Percentiles rank a stretch among this genome's conserved stretches.
These are phyloP conservation scores for Cassiopea xamachana DNA, from an alignment of 30 jellyfish, hydroid and myxozoan species.

Conservation along the genomic window DNA sequence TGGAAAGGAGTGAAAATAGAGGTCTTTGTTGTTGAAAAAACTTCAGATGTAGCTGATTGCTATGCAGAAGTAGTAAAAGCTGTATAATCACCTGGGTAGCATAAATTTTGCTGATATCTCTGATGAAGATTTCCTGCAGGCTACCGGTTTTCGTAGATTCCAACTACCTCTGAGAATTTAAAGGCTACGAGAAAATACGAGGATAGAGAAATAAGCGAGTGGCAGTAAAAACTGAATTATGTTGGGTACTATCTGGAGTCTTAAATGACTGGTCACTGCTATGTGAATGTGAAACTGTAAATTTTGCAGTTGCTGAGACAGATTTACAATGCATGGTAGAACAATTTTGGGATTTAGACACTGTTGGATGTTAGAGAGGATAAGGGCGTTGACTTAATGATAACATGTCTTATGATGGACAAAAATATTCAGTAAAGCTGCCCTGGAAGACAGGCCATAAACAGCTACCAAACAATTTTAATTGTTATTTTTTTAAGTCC, in stretches of 20 bases:
- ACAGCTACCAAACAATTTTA: too few relatives aligned
- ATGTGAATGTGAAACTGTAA: not conserved
- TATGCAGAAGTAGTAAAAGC: conserved; percentile 27
- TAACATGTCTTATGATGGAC: too few relatives aligned
- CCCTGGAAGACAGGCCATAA: too few relatives aligned
- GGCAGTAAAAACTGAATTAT: conserved; percentile 32
- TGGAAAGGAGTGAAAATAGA: conserved; percentile 9
- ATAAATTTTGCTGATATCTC: conserved; percentile 37
- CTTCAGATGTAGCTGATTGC: conserved; percentile 16
- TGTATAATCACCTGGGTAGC: conserved; percentile 11
- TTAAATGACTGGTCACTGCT: conserved; percentile 6
- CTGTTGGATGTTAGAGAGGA: not conserved
- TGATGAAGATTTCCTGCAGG: not conserved
- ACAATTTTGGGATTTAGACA: not conserved
- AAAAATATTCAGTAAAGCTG: too few relatives aligned
- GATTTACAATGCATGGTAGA: not conserved
- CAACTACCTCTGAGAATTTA: conserved; percentile 35
- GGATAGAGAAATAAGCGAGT: conserved; percentile 70
- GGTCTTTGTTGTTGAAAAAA: conserved; percentile 33
- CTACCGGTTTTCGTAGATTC: conserved; percentile 2
- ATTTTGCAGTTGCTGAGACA: not conserved
- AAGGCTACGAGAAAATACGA: conserved; percentile 25
- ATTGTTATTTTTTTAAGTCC: too few relatives aligned
- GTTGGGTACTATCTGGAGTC: conserved; percentile 46
- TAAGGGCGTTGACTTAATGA: not conserved